Percentiles rank a stretch among this genome's conserved stretches.
These are phyloP conservation scores for Microcebus ravelobensis DNA, from an alignment of 2,113 vertebrate genomes.

Conservation along the genomic window DNA sequence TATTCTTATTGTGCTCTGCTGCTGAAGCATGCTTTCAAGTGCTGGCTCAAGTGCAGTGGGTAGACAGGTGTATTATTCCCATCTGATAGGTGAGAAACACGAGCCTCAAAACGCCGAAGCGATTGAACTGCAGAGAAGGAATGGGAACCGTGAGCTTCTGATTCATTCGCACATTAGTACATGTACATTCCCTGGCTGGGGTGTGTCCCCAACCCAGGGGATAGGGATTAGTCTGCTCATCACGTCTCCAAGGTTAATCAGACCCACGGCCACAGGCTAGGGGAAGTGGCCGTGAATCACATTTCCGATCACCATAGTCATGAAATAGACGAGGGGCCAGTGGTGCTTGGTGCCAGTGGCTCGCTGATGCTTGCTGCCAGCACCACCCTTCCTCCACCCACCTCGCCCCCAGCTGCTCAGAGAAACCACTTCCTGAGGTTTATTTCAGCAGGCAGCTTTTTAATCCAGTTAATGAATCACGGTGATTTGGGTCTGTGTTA, in stretches of 20 bases:
- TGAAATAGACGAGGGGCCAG: background rate
- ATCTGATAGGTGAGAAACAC: background rate
- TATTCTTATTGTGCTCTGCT: background rate
- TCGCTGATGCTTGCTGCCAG: background rate
- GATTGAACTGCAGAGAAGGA: background rate
- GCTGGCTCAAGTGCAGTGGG: background rate
- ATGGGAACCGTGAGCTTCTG: background rate
- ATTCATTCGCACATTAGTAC: accelerated
- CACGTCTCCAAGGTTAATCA: background rate
- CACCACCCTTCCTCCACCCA: background rate
- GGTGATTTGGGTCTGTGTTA: background rate
- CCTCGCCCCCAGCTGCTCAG: background rate
- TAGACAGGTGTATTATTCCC: background rate
- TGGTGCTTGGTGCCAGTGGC: background rate
- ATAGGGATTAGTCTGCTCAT: background rate
- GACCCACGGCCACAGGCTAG: background rate
- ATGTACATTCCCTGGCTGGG: background rate
- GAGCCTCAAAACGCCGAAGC: background rate
- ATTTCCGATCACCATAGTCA: background rate
- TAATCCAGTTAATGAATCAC: background rate
- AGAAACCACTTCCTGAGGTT: background rate
- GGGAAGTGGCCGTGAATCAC: background rate
- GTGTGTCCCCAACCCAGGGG: background rate
- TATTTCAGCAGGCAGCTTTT: background rate
- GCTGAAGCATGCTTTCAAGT: background rate